Base-by-base conservation (phyloP, 2,797 vertebrate species). In the Brachyalestes nurse region DNA sequence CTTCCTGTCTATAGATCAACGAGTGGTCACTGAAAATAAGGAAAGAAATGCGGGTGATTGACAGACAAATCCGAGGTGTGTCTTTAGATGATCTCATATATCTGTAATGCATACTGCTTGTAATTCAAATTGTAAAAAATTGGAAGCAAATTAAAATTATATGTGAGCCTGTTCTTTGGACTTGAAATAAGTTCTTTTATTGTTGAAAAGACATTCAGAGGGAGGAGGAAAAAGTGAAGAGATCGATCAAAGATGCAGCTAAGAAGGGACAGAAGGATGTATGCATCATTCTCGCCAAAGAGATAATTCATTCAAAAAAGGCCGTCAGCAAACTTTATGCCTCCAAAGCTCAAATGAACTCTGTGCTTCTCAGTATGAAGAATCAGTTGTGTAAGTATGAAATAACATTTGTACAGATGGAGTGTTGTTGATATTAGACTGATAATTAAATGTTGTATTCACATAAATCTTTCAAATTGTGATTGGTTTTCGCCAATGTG, bases 261-360 rank as follows among this genome's bases (percentile, higher is more conserved):
- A 99, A 97, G 82, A 99, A 97, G 84, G 97, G 97, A 61, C 95
- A 99, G 89, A 97, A 90, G 21, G 98, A 99, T 0, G 98, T 97
- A 40, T 99, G 98, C 72, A 91, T 98, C 53, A 86, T 99, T 81
- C 90, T 99, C 25, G 98, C 97, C 0, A 99, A 99, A 90, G 98
- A 99, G 88, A 94, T 99, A 93, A 92, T 99, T 88, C 95, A 96
- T 78, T 99, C 98, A 0, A 96, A 96, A 77, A 95, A 91, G 86
- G 97, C 97, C 0, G 86, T 99, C 38, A 94, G 93, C 89, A 99
- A 99, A 89, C 95, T 99, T 16, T 96, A 98, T 0, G 96, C 97
- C 0, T 98, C 98, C 84, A 98, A 97, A 94, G 98, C 97, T 0
- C 98, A 99, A 10, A 99, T 99, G 97, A 99, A 99, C 94, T 99